Percentiles rank a stretch among this genome's conserved stretches.
Conservation (phyloP, 2,797 vertebrate species). For the Syngnathus acus region DNA sequence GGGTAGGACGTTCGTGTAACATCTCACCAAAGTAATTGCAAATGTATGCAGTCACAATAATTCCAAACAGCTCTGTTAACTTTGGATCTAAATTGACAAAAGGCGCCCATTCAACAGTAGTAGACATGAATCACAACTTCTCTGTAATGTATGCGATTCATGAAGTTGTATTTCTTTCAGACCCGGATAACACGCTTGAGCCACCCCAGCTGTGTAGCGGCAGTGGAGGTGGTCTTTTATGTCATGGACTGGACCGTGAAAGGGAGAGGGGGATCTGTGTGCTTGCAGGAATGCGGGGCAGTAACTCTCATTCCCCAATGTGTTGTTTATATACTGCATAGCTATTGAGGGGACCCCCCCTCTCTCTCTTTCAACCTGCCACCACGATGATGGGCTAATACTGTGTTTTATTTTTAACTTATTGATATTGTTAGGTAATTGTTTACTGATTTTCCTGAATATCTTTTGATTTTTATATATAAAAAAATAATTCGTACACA, state of each 20-base stretch:
- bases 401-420: background rate
- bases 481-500: too few species aligned
- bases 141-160: background rate
- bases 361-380: background rate
- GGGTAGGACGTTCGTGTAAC: too few species aligned
- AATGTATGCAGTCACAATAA: background rate
- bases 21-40: background rate
- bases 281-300: conserved; percentile 49
- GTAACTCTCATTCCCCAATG: conserved; percentile 11
- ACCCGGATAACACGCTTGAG: background rate
- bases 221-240: conserved; percentile 46
- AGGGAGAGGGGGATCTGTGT: conserved; percentile 24
- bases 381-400: too few species aligned
- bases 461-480: too few species aligned
- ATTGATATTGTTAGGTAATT: background rate
- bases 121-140: background rate
- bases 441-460: too few species aligned
- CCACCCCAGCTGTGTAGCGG: conserved; percentile 28
- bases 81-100: background rate
- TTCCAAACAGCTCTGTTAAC: background rate
- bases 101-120: background rate
- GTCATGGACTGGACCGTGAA: conserved; percentile 45
- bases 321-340: conserved; percentile 6
- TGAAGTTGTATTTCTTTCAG: background rate
- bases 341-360: background rate